Base-by-base conservation (phyloP, 2,797 vertebrate species). In the Perodicticus potto region DNA sequence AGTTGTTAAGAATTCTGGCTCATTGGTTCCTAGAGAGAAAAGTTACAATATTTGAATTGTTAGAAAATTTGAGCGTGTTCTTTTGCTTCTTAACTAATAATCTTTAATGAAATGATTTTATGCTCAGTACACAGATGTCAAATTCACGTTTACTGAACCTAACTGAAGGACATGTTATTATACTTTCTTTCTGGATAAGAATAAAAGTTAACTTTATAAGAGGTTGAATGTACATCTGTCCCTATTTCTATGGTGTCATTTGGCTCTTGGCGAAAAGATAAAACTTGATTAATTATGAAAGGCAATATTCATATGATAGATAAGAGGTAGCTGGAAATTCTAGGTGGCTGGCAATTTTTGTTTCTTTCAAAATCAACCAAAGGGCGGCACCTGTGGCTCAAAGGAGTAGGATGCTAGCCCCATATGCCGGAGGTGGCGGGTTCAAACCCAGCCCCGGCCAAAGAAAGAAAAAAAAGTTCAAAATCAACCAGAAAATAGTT, bases 21-120 rank as follows among this genome's bases (percentile, higher is more conserved):
- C 88, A 83, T 0, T 95, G 57, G 82, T 63, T 53, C 9, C 3
- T 59, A 76, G 65, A 92, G 22, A 95, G 34, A 97, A 57, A 93
- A 92, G 10, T 84, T 92, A 92, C 77, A 94, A 29, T 94, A 57
- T 80, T 89, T 86, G n/a, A 95, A 83, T 86, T 77, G 16, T 74
- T 92, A 70, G 27, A 65, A 92, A 93, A 27, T 57, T 86, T 57
- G 45, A 32, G 6, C 40, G 49, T 69, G 27, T 91, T 81, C 25
- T 82, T 89, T 59, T 19, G 67, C 59, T 87, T 93, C 67, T 70
- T 90, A 72, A 82, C 32, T 43, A 95, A 84, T 45, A 45, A 45
- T 73, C 29, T 81, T 69, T 65, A 90, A 59, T 89, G 63, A 78
- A 88, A 82, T 88, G 63, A 82, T 72, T 6, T 5, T 19, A 4